phyloP scores from a whole-genome alignment of 2,797 vertebrate species.

The Sphenopsis melanotis region DNA sequence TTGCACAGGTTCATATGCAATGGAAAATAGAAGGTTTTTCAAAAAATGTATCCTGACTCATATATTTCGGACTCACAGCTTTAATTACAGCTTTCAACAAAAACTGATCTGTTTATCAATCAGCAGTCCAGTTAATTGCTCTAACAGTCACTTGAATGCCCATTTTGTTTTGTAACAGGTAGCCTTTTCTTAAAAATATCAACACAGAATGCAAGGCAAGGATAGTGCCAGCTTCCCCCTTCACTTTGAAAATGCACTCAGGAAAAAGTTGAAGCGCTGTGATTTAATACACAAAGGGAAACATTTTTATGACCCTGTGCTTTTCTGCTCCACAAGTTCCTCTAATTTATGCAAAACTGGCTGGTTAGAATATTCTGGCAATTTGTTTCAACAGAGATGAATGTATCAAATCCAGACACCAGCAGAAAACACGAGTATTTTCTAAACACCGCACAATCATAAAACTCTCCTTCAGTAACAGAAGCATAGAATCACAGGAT shows the following conservation, averaged over 20 bases:
- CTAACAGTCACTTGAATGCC: not conserved
- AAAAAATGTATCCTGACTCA: not conserved
- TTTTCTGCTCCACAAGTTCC: not conserved
- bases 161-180: not conserved
- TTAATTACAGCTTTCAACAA: not conserved
- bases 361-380: not conserved
- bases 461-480: not conserved
- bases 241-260: not conserved
- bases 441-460: not conserved
- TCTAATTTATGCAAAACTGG: not conserved
- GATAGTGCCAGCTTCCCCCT: not conserved
- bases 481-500: not conserved
- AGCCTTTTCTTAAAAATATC: not conserved
- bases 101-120: not conserved
- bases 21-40: not conserved
- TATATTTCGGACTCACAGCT: not conserved
- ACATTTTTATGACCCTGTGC: not conserved
- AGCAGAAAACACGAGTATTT: not conserved
- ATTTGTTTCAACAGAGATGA: not conserved
- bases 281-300: not conserved
- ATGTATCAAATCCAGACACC: not conserved
- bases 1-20: not conserved
- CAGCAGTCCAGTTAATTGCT: not conserved
- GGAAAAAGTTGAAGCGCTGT: not conserved
- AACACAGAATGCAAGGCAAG: not conserved